Evolutionary conservation across 2,797 vertebrate genomes (phyloP).

Genomic region (Melanotaenia maccullochi): DNA sequence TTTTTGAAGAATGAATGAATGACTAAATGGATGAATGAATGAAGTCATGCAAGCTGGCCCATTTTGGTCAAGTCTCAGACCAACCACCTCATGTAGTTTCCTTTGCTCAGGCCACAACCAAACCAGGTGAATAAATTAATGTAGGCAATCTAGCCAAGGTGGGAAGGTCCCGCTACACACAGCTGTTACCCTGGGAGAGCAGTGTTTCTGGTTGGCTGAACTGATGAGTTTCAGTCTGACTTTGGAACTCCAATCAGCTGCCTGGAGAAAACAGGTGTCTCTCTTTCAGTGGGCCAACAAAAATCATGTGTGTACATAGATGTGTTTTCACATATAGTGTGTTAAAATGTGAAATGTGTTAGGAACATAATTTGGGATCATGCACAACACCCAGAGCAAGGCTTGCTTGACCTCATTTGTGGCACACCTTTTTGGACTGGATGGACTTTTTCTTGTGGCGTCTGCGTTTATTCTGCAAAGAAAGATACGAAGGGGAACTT

Average conservation of each 20-base stretch:
- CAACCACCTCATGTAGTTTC: background rate
- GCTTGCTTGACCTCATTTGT: constrained; percentile 53
- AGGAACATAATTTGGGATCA: constrained; percentile 37
- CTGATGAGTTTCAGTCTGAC: constrained; percentile 54
- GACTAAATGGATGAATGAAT: no score
- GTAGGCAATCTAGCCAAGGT: constrained; percentile 27
- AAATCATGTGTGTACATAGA: background rate
- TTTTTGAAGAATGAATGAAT: background rate
- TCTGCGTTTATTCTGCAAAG: constrained; percentile 2
- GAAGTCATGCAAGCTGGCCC: background rate
- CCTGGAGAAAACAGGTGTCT: constrained; percentile 49
- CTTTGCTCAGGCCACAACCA: constrained; percentile 18
- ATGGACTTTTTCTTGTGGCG: background rate
- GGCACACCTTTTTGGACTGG: constrained; percentile 34
- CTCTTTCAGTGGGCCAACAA: constrained; percentile 23
- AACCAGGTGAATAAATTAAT: constrained; percentile 34
- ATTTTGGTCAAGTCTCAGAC: background rate
- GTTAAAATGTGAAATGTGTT: background rate
- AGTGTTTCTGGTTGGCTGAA: constrained; percentile 50
- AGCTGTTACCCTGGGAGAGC: constrained; percentile 26
- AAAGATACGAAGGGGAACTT: background rate
- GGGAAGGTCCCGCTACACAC: constrained; percentile 36
- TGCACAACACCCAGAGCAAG: constrained; percentile 53
- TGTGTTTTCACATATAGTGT: background rate
- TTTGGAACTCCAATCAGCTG: constrained; percentile 45